A percentile compares a stretch with the other conserved stretches of the same genome.
Evolutionary conservation across 2,888 invertebrate genomes (phyloP).

Genomic region (Ligdia adustata): DNA sequence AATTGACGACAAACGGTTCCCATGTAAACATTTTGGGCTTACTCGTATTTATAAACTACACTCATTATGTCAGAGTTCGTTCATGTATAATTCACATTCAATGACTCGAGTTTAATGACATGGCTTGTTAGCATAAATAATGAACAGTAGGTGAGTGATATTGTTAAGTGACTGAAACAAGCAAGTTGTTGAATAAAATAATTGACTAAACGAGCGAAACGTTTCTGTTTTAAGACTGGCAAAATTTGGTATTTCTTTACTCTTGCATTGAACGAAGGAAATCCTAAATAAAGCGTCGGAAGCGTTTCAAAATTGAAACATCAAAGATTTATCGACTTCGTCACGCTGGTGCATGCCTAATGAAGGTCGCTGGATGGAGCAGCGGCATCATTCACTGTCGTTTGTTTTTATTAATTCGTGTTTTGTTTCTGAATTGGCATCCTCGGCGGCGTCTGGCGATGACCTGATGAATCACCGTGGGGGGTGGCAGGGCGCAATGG

Average conservation of each 20-base stretch:
- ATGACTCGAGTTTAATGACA: too few relatives aligned
- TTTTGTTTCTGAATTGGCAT: conserved; percentile 40
- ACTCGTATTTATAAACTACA: too few relatives aligned
- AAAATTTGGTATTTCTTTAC: background rate
- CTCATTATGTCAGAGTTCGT: too few relatives aligned
- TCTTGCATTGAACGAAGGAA: background rate
- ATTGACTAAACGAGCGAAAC: too few relatives aligned
- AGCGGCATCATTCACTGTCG: conserved; percentile 35
- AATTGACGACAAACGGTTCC: too few relatives aligned
- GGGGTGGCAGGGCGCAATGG: conserved; percentile 27
- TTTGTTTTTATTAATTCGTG: conserved; percentile 41
- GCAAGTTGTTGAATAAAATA: too few relatives aligned
- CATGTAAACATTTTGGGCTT: too few relatives aligned
- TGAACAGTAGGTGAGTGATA: too few relatives aligned
- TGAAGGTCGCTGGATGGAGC: conserved; percentile 29
- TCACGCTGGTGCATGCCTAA: conserved; percentile 28
- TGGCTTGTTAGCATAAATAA: too few relatives aligned
- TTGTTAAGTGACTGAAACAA: too few relatives aligned
- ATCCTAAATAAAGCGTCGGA: conserved; percentile 21
- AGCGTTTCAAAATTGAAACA: conserved; percentile 30
- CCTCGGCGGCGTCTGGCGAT: conserved; percentile 43
- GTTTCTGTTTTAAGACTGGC: background rate
- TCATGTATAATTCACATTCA: too few relatives aligned
- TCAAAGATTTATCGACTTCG: conserved; percentile 23
- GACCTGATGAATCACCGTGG: conserved; percentile 54